phyloP scores from a whole-genome alignment of 2,888 invertebrate species.

The Elegia similella region DNA sequence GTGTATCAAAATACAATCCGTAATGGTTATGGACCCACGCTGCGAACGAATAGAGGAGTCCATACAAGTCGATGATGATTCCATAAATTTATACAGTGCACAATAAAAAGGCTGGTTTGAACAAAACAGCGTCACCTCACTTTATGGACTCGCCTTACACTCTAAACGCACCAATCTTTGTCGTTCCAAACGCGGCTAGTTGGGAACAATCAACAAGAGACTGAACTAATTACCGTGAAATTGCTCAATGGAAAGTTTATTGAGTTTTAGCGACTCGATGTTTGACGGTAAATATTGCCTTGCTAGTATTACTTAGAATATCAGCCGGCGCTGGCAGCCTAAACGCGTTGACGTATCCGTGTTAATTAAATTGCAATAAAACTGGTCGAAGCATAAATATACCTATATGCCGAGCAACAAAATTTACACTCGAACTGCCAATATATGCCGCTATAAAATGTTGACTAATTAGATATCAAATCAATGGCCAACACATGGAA shows the following conservation, averaged over 20 bases:
- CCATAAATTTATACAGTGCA: conserved; percentile 80
- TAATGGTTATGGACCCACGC: conserved; percentile 74
- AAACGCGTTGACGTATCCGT: conserved; percentile 44
- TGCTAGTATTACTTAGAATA: conserved; percentile 24
- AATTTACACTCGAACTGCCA: conserved; percentile 24
- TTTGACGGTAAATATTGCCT: conserved; percentile 48
- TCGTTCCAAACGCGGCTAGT: conserved; percentile 42
- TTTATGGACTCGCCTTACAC: conserved; percentile 62
- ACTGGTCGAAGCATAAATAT: conserved; percentile 24
- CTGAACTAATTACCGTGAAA: conserved; percentile 61
- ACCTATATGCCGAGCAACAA: conserved; percentile 22
- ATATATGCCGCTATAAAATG: conserved; percentile 23
- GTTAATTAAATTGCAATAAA: conserved; percentile 67
- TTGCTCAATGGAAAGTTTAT: conserved; percentile 55
- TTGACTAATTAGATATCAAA: conserved; percentile 23
- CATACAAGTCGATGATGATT: conserved; percentile 79
- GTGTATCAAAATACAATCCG: conserved; percentile 71
- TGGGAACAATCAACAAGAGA: conserved; percentile 44
- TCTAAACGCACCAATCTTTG: conserved; percentile 56
- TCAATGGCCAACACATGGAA: neutral
- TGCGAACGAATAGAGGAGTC: conserved; percentile 69
- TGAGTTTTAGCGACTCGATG: conserved; percentile 49
- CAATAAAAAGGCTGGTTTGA: conserved; percentile 72
- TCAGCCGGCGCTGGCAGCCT: neutral
- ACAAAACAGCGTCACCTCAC: conserved; percentile 73